phyloP scores from a whole-genome alignment of 2,797 vertebrate genomes.

The Pteropus rufus region DNA sequence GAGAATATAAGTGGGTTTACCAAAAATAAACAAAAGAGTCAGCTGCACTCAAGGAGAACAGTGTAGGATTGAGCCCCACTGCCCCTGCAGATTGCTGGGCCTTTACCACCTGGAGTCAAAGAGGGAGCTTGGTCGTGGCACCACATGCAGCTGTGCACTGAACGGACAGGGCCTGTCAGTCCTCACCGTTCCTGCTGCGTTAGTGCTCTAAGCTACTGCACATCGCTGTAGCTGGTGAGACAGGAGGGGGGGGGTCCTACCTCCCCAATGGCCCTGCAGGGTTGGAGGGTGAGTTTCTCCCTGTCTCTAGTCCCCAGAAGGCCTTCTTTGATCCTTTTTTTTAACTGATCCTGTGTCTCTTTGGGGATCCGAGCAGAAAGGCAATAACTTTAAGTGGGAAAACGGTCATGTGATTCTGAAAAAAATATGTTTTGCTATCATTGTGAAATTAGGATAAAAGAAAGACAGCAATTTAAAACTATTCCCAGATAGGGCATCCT shows the following conservation, averaged over 20 bases:
- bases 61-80: background rate
- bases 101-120: background rate
- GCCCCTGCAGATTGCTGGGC: background rate
- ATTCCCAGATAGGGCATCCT: background rate
- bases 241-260: rapidly evolving
- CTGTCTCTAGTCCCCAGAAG: background rate
- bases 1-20: background rate
- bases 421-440: background rate
- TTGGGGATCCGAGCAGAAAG: background rate
- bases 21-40: background rate
- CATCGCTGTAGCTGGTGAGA: too few species aligned
- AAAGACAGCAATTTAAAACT: background rate
- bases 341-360: background rate
- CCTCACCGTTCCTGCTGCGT: rapidly evolving
- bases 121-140: background rate
- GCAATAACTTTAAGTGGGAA: background rate
- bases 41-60: rapidly evolving
- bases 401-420: background rate
- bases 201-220: background rate
- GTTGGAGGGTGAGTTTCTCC: background rate
- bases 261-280: background rate
- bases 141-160: background rate
- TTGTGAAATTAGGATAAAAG: background rate
- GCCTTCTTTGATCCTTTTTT: background rate
- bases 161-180: rapidly evolving